Evolutionary conservation across 2,888 invertebrate genomes (phyloP).

Genomic region (Euphydryas editha): DNA sequence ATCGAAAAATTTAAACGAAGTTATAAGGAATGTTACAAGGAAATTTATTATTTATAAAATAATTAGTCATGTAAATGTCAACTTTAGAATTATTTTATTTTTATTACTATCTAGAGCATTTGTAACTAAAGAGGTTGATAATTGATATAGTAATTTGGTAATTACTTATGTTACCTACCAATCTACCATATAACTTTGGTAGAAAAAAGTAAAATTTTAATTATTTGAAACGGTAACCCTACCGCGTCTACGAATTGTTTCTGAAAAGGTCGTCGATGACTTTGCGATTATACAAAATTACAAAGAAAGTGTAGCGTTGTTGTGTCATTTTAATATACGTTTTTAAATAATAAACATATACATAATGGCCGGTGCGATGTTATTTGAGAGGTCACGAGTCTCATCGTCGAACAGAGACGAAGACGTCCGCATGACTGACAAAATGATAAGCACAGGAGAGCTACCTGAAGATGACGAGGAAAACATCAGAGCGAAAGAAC

Average conservation of each 20-base stretch:
- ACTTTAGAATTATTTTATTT: neutral
- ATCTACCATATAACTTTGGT: slow-evolving; percentile 1
- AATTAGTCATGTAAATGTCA: neutral
- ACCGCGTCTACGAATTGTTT: slow-evolving; percentile 82
- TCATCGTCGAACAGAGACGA: slow-evolving; percentile 90
- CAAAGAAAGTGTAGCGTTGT: slow-evolving; percentile 77
- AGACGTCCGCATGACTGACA: slow-evolving; percentile 88
- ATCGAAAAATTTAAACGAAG: neutral
- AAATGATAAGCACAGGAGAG: slow-evolving; percentile 91
- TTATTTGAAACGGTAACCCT: slow-evolving; percentile 56
- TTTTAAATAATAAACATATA: slow-evolving; percentile 76
- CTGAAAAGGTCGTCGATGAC: slow-evolving; percentile 82
- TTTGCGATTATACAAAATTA: slow-evolving; percentile 83
- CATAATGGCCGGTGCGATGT: slow-evolving; percentile 95
- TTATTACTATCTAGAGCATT: neutral
- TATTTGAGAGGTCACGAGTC: slow-evolving; percentile 93
- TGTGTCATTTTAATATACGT: slow-evolving; percentile 71
- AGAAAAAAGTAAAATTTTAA: slow-evolving; percentile 25
- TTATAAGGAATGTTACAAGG: neutral
- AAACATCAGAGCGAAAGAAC: slow-evolving; percentile 95
- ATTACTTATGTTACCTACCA: neutral
- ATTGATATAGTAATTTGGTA: neutral
- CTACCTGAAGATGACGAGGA: slow-evolving; percentile 93
- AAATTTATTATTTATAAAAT: neutral
- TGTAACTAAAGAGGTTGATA: neutral